Conservation (phyloP, 2,888 invertebrate species). For the Smittia aterrima region DNA sequence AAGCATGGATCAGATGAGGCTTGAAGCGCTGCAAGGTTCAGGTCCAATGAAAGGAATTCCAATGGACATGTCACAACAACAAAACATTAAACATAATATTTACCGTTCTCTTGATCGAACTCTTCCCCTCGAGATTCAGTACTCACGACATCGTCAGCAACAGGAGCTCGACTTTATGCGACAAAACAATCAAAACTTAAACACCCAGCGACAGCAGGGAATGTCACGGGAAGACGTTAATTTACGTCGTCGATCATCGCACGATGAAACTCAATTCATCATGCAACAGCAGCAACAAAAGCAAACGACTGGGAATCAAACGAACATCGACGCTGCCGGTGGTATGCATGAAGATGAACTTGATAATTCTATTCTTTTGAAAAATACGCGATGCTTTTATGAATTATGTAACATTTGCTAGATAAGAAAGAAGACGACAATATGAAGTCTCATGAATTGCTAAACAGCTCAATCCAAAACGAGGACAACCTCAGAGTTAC, state of each 20-base stretch:
- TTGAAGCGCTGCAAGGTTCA: conserved; percentile 42
- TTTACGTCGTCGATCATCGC: conserved; percentile 54
- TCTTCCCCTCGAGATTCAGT: conserved; percentile 53
- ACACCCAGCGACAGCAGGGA: conserved; percentile 43
- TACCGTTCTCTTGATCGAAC: conserved; percentile 53
- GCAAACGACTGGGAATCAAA: not conserved
- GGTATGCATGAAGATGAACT: conserved; percentile 13
- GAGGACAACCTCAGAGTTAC: too few relatives aligned
- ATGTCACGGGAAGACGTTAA: conserved; percentile 53
- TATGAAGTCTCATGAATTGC: too few relatives aligned
- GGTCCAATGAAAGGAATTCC: conserved; percentile 45
- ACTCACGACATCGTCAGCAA: conserved; percentile 53
- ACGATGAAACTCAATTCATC: conserved; percentile 51
- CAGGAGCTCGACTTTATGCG: conserved; percentile 45
- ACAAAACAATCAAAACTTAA: conserved; percentile 46
- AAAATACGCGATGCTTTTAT: too few relatives aligned
- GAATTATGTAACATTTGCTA: too few relatives aligned
- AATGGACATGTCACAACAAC: conserved; percentile 47
- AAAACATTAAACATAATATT: conserved; percentile 52
- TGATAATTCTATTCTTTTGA: not conserved
- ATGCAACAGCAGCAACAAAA: conserved; percentile 30
- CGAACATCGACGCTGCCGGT: conserved; percentile 16
- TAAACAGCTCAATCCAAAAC: too few relatives aligned
- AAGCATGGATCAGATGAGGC: conserved; percentile 45
- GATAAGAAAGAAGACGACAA: too few relatives aligned